Conservation (phyloP, 2,113 vertebrate species). For the Saguinus imperator region DNA sequence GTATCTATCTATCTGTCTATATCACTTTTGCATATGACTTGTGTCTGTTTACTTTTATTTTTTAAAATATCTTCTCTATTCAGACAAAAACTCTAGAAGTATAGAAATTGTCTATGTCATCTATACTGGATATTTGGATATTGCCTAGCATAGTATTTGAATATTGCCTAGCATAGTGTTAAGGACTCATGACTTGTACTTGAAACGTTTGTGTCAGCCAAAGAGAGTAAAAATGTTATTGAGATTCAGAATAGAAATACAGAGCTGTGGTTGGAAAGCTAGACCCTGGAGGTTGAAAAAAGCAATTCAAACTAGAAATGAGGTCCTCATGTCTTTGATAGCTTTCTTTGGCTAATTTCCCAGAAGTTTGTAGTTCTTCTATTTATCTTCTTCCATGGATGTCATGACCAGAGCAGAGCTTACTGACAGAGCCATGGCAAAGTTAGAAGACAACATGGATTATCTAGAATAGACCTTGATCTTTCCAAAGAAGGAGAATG, state of each 20-base stretch:
- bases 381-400: neutral
- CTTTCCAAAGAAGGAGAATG: neutral
- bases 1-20: neutral
- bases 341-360: neutral
- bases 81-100: neutral
- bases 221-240: neutral
- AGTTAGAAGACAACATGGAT: neutral
- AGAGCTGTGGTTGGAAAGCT: neutral
- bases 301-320: neutral
- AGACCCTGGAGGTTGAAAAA: neutral
- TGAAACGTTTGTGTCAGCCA: neutral
- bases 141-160: neutral
- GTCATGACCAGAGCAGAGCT: neutral
- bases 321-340: neutral
- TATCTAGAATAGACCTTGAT: neutral
- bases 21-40: neutral
- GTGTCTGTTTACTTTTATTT: conserved; percentile 22
- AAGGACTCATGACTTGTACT: neutral
- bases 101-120: neutral
- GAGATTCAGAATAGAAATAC: neutral
- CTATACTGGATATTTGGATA: neutral
- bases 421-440: neutral
- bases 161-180: neutral
- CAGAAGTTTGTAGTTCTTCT: neutral
- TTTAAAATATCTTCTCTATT: neutral